A percentile compares a stretch with the other conserved stretches of the same genome.
phyloP scores from a whole-genome alignment of 1,140 invertebrate species.

The Macrostomum lignano region DNA sequence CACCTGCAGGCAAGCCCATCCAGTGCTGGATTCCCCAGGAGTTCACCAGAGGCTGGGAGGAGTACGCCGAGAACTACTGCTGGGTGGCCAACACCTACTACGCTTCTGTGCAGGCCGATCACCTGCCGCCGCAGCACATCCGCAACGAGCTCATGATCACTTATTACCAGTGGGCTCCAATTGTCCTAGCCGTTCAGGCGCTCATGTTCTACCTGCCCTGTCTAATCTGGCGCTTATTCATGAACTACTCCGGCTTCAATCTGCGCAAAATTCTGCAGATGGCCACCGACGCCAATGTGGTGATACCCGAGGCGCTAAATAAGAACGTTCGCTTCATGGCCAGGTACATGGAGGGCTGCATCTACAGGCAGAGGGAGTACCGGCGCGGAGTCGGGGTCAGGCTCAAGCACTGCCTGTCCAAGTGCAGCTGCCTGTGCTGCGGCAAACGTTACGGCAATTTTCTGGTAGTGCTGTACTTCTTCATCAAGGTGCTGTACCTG shows the following conservation, averaged over 20 bases:
- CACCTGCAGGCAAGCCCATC: too few species aligned
- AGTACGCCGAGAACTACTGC: too few species aligned
- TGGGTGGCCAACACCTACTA: too few species aligned
- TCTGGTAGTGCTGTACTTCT: constrained; percentile 25
- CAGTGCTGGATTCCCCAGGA: too few species aligned
- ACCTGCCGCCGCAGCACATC: too few species aligned
- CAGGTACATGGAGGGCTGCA: constrained; percentile 3
- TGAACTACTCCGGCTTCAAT: constrained; percentile 6
- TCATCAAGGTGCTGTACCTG: constrained; percentile 19
- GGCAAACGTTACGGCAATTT: constrained; percentile 22
- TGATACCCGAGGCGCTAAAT: neutral
- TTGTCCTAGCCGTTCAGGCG: constrained; percentile 5
- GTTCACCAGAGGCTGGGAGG: too few species aligned
- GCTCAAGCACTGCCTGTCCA: too few species aligned
- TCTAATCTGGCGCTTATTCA: constrained; percentile 3
- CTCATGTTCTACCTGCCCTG: constrained; percentile 5
- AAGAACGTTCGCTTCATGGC: constrained; percentile 6
- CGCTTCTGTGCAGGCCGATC: too few species aligned
- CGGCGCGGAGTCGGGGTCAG: too few species aligned
- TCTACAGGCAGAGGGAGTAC: constrained; percentile 10
- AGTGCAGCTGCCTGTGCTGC: too few species aligned
- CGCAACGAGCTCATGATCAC: too few species aligned
- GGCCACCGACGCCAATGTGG: constrained; percentile 1
- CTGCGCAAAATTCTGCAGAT: constrained; percentile 6
- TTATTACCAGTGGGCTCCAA: constrained; percentile 13